Evolutionary conservation across 2,113 vertebrate genomes (phyloP), one percentile per base, ranked within the genome.

Genomic region (Otus sunia): DNA sequence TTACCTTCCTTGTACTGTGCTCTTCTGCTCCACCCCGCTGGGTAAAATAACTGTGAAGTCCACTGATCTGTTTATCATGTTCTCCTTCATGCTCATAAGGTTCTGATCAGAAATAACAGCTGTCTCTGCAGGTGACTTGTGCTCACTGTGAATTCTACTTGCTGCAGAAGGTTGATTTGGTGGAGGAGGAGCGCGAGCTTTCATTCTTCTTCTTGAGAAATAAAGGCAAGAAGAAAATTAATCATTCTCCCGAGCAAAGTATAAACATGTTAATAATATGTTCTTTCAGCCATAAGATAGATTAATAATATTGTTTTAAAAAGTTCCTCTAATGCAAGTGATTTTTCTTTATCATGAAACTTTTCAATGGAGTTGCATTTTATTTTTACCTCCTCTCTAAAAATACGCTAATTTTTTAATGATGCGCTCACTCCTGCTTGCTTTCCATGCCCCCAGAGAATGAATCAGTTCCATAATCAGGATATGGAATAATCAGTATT

Each of bases 1-100:
- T 98, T 92, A 99, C 99, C 99, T 99, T 78, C 99, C 99, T 49
- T 98, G 98, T 62, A 99, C 98, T 66, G 97, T 98, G 50, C 97
- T 92, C 71, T 94, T 98, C 58, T 98, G 98, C 97, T 98, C 98
- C 72, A 97, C 59, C 15, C 99, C 99, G 1, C 94, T 95, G 75
- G 99, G 99, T 19, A 99, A 97, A 55, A 98, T 92, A 19, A 99
- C 94, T 7, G 97, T 98, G 27, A 99, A 88, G 47, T 98, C 98
- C 96, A 99, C 94, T 2, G 30, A 75, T 71, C 97, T 93, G 56
- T 92, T 98, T 77, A 97, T 93, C 76, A 98, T 90, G 68, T 98
- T 98, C 93, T 99, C 99, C 96, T 99, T 99, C 93, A 96, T 45
- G 37, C 98, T 98, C 69, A 96, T 86, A 29, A 97, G 93, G 45